Evolutionary conservation across 2,797 vertebrate genomes (phyloP).

Genomic region (Periophthalmus magnuspinnatus): DNA sequence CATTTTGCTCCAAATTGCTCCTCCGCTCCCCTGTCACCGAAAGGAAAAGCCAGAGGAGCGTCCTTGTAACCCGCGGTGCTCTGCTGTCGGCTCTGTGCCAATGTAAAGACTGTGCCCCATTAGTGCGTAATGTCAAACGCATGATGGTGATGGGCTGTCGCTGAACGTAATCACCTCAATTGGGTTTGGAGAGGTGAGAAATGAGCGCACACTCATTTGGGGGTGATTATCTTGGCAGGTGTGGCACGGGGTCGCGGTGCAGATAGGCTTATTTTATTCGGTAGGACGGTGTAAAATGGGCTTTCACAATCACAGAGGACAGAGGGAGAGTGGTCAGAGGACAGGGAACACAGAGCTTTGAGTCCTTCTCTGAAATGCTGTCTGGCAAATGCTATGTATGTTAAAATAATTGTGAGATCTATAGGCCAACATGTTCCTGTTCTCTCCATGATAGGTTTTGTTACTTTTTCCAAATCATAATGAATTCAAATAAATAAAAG

Average conservation of each 20-base stretch:
- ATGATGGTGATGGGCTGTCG: conserved; percentile 34
- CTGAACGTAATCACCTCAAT: conserved; percentile 67
- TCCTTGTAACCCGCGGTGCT: conserved; percentile 36
- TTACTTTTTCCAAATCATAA: neutral
- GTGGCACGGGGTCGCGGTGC: conserved; percentile 28
- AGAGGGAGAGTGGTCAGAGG: neutral
- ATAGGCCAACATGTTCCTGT: neutral
- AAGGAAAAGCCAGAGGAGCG: conserved; percentile 26
- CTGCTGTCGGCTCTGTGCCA: conserved; percentile 32
- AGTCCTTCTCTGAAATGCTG: neutral
- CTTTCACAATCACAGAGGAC: conserved; percentile 20
- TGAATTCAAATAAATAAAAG: neutral
- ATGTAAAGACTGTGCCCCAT: conserved; percentile 63
- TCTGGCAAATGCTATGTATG: neutral
- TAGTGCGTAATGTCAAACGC: conserved; percentile 57
- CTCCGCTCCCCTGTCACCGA: conserved; percentile 36
- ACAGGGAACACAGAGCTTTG: neutral
- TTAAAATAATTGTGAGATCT: neutral
- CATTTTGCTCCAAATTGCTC: conserved; percentile 58
- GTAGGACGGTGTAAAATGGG: conserved; percentile 42
- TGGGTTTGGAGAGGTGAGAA: conserved; percentile 65
- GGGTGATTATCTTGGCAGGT: conserved; percentile 66
- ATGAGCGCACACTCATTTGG: conserved; percentile 60
- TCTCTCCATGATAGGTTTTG: neutral
- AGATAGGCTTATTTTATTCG: conserved; percentile 28